phyloP scores from a whole-genome alignment of 2,113 vertebrate genomes.

The Peromyscus californicus region DNA sequence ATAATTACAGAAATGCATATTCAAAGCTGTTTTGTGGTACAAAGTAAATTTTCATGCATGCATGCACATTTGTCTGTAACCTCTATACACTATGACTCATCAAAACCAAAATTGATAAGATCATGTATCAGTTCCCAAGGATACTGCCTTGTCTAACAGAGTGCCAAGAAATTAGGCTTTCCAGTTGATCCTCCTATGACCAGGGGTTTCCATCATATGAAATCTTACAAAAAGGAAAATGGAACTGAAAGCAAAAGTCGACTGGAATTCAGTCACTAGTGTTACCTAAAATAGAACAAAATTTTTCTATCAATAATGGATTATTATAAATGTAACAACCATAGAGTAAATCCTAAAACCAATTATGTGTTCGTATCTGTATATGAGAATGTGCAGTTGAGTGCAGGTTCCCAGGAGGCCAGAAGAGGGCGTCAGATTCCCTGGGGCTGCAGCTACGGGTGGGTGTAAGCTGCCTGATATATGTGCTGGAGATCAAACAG shows the following conservation, averaged over 20 bases:
- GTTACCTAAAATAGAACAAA: neutral
- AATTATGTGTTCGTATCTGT: neutral
- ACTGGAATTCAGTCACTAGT: neutral
- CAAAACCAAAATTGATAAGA: too few relatives aligned
- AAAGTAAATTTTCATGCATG: neutral
- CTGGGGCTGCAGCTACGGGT: neutral
- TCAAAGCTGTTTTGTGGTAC: neutral
- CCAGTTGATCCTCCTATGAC: too few relatives aligned
- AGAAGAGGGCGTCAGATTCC: neutral
- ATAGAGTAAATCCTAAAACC: neutral
- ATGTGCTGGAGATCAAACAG: neutral
- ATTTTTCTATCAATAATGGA: neutral
- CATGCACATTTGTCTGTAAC: neutral
- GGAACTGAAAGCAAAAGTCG: neutral
- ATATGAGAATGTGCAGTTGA: neutral
- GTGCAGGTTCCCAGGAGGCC: neutral
- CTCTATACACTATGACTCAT: neutral
- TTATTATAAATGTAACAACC: neutral
- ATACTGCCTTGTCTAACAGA: neutral
- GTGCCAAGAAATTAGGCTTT: neutral
- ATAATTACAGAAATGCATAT: neutral
- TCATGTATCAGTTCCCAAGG: rapidly evolving
- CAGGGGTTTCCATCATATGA: neutral
- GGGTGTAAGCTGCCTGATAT: neutral
- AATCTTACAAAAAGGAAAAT: neutral